Percentiles rank a stretch among this genome's conserved stretches.
Conservation (phyloP, 2,113 vertebrate species). For the Cairina moschata region DNA sequence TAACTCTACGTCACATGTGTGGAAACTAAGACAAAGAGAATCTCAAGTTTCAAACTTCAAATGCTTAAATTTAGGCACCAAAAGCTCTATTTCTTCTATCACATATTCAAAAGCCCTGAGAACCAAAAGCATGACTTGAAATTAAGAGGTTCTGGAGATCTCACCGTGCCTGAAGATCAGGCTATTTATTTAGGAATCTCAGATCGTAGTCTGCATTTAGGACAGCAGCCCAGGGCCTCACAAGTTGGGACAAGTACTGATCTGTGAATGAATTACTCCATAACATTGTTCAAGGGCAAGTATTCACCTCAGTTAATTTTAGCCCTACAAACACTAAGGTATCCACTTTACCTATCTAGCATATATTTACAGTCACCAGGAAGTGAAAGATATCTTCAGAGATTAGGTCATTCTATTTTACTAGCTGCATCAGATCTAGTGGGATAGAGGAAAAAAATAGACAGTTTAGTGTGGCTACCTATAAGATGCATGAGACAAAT, state of each 20-base stretch:
- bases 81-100: neutral
- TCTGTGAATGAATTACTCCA: neutral
- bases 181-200: neutral
- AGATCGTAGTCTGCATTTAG: neutral
- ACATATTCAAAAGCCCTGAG: neutral
- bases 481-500: rapidly evolving
- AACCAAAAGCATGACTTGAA: neutral
- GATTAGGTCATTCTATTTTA: neutral
- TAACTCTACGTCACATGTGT: neutral
- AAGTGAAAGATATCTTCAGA: neutral
- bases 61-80: neutral
- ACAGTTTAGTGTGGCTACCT: neutral
- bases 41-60: constrained; percentile 32
- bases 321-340: neutral
- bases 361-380: neutral
- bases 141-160: neutral
- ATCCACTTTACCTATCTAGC: neutral
- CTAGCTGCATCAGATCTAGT: neutral
- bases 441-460: neutral
- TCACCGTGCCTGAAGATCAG: neutral
- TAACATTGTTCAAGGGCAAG: neutral
- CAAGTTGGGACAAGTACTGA: neutral
- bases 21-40: neutral
- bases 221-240: neutral
- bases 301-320: neutral